phyloP scores from a whole-genome alignment of 1,140 invertebrate genomes.

The Philopotamus ludificatus region DNA sequence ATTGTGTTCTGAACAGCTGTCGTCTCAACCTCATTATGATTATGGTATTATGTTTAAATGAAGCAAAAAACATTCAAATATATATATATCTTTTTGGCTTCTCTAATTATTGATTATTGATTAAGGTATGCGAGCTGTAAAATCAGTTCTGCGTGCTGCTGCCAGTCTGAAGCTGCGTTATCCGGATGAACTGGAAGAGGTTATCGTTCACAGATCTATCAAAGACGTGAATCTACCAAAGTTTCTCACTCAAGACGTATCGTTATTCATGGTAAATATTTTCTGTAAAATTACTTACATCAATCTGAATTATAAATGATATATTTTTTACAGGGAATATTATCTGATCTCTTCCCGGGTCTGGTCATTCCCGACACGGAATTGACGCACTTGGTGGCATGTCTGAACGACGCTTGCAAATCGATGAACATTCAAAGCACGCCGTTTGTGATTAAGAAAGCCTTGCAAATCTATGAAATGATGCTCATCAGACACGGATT shows the following conservation, averaged over 20 bases:
- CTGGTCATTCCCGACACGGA: constrained; percentile 71
- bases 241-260: constrained; percentile 84
- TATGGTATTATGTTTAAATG: no score
- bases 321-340: constrained; percentile 71
- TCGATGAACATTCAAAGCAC: constrained; percentile 80
- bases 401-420: constrained; percentile 66
- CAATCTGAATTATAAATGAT: background rate
- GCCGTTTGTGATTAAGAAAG: constrained; percentile 82
- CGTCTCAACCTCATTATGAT: constrained; percentile 94
- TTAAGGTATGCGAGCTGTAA: constrained; percentile 79
- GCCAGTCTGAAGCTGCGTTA: constrained; percentile 88
- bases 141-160: constrained; percentile 86
- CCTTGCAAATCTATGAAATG: constrained; percentile 88
- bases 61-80: background rate
- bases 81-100: background rate
- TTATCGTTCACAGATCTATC: constrained; percentile 82
- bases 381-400: constrained; percentile 57
- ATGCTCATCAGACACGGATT: constrained; percentile 88
- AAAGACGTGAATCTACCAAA: constrained; percentile 94
- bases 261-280: constrained; percentile 70
- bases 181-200: constrained; percentile 79
- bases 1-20: constrained; percentile 92
- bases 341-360: constrained; percentile 88
- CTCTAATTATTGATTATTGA: constrained; percentile 19
- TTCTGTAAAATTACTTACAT: constrained; percentile 1